A percentile compares a stretch with the other conserved stretches of the same genome.
Conservation (phyloP, 1,140 invertebrate genomes). For the Drosophila ogumai region DNA sequence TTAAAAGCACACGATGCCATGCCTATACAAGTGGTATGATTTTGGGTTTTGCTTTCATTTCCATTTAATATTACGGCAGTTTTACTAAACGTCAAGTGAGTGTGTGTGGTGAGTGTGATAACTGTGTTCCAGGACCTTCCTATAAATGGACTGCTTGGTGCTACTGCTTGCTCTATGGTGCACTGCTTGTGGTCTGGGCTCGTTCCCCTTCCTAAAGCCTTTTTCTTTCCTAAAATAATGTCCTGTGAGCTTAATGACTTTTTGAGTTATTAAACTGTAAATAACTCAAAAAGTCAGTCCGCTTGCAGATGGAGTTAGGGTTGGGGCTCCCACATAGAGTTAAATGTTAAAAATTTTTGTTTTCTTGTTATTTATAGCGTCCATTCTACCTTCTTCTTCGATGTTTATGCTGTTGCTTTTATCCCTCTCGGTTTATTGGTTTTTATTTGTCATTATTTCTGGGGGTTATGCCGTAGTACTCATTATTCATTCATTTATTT, state of each 20-base stretch:
- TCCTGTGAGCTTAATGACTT: conserved; percentile 24
- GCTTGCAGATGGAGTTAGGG: conserved; percentile 16
- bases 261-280: conserved; percentile 34
- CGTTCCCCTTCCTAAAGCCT: conserved; percentile 2
- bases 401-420: conserved; percentile 34
- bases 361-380: conserved; percentile 23
- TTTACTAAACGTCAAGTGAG: conserved; percentile 49
- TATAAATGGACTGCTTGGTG: conserved; percentile 7
- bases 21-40: conserved; percentile 50
- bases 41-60: conserved; percentile 12
- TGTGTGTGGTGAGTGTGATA: conserved; percentile 4
- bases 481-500: conserved; percentile 32
- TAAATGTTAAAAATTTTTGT: conserved; percentile 33
- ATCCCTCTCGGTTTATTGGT: conserved; percentile 24
- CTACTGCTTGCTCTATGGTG: conserved; percentile 11
- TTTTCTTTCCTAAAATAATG: conserved; percentile 6
- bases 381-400: conserved; percentile 34
- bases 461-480: conserved; percentile 39
- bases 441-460: conserved; percentile 37
- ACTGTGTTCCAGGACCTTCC: conserved; percentile 1
- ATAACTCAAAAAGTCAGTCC: no score
- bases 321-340: neutral
- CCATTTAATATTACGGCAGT: conserved; percentile 72
- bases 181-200: neutral
- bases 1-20: conserved; percentile 47